Conservation (phyloP, 2,797 vertebrate genomes). For the Rhinophrynus dorsalis region DNA sequence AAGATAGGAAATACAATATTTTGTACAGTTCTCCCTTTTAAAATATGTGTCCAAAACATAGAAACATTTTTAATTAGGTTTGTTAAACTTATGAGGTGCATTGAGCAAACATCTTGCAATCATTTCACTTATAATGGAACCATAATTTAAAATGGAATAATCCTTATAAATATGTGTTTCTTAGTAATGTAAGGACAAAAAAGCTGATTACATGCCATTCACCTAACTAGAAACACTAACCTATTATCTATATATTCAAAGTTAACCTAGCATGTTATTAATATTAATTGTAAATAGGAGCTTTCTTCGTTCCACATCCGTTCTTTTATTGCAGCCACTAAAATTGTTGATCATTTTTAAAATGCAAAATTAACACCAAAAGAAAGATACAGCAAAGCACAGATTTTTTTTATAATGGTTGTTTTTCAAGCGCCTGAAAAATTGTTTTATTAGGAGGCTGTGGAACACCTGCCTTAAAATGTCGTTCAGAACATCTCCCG, state of each 20-base stretch:
- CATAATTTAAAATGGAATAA: conserved; percentile 14
- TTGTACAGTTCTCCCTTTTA: neutral
- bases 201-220: neutral
- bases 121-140: conserved; percentile 28
- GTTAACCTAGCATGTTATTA: conserved; percentile 29
- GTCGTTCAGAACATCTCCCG: conserved; percentile 99
- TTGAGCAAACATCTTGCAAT: conserved; percentile 11
- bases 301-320: conserved; percentile 43
- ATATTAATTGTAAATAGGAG: conserved; percentile 36
- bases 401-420: conserved; percentile 87
- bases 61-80: conserved; percentile 9
- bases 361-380: conserved; percentile 65
- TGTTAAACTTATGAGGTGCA: conserved; percentile 7
- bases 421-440: conserved; percentile 93
- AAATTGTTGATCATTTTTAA: conserved; percentile 66
- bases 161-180: conserved; percentile 23
- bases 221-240: conserved; percentile 26
- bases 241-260: conserved; percentile 30
- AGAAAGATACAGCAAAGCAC: conserved; percentile 70
- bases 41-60: conserved; percentile 12
- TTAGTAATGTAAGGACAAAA: conserved; percentile 9
- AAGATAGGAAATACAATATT: conserved; percentile 30
- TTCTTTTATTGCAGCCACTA: conserved; percentile 53
- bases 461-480: conserved; percentile 99
- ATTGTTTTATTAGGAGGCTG: conserved; percentile 98